These are phyloP conservation scores for Campodea augens DNA, from an alignment of 1,140 invertebrate species.

Conservation along the genomic window DNA sequence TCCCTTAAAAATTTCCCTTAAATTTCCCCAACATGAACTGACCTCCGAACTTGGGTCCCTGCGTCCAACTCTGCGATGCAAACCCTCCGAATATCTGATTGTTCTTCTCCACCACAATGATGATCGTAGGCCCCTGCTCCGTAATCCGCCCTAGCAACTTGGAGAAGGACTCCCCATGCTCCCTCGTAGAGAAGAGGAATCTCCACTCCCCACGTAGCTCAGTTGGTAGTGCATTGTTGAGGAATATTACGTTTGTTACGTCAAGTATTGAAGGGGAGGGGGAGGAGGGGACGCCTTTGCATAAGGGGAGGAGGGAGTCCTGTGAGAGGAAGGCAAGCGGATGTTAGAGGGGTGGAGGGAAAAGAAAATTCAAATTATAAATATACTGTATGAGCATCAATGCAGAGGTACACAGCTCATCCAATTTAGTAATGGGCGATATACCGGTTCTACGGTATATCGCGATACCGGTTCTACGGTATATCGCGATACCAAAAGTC, in stretches of 20 bases:
- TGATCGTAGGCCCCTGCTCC: conserved; percentile 53
- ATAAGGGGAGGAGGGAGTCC: neutral
- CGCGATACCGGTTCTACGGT: no score
- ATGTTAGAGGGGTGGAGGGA: no score
- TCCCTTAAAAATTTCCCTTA: no score
- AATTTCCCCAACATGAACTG: no score
- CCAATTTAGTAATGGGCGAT: no score
- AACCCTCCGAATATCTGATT: conserved; percentile 79
- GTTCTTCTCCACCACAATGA: conserved; percentile 55
- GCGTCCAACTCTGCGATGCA: conserved; percentile 50
- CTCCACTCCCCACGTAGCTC: conserved; percentile 55
- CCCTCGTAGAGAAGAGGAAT: conserved; percentile 60
- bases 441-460: no score
- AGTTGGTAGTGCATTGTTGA: conserved; percentile 50
- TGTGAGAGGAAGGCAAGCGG: no score
- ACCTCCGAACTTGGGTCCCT: conserved; percentile 46
- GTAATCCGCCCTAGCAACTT: conserved; percentile 41
- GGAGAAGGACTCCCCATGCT: conserved; percentile 66
- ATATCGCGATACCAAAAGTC: no score
- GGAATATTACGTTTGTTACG: conserved; percentile 51
- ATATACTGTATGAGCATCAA: no score
- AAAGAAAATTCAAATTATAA: no score
- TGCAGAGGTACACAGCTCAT: no score
- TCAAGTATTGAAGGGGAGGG: conserved; percentile 43
- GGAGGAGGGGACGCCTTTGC: neutral